These are phyloP conservation scores for Hemicentrotus pulcherrimus DNA, from an alignment of 35 echinoderm and acorn worm species.

Conservation along the genomic window DNA sequence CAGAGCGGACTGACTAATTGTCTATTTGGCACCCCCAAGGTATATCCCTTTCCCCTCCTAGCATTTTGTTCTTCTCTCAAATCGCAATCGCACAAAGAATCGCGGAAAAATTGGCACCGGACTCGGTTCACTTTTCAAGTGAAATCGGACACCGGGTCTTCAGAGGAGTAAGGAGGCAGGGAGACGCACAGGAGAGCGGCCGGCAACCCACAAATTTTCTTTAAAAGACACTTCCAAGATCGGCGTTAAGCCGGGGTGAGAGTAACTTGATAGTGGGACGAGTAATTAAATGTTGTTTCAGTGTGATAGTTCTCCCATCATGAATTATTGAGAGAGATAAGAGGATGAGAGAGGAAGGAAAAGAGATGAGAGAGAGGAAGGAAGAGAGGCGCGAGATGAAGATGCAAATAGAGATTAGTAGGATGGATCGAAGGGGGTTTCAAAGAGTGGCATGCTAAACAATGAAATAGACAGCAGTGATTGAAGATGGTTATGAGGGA, in stretches of 20 bases:
- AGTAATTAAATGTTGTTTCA: slow-evolving; percentile 20
- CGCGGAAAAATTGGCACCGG: neutral
- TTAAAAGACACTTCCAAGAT: neutral
- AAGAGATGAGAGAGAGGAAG: neutral
- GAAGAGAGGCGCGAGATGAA: neutral
- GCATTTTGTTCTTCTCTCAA: neutral
- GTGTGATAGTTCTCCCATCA: neutral
- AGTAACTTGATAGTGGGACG: slow-evolving; percentile 8
- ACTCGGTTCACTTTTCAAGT: slow-evolving; percentile 1
- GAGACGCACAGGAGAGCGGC: neutral
- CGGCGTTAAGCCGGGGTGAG: neutral
- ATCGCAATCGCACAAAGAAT: slow-evolving; percentile 11
- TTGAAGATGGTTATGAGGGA: neutral
- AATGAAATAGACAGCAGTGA: neutral
- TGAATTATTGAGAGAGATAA: slow-evolving; percentile 6
- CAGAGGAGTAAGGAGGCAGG: neutral
- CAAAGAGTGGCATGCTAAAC: neutral
- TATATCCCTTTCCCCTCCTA: neutral
- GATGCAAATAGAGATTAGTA: neutral
- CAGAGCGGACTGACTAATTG: neutral
- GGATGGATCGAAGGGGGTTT: neutral
- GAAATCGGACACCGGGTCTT: neutral
- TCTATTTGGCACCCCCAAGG: slow-evolving; percentile 14
- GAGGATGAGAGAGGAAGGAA: neutral
- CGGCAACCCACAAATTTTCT: neutral